Evolutionary conservation across 2,797 vertebrate species (phyloP).

Genomic region (Parotocinclus haroldoi): DNA sequence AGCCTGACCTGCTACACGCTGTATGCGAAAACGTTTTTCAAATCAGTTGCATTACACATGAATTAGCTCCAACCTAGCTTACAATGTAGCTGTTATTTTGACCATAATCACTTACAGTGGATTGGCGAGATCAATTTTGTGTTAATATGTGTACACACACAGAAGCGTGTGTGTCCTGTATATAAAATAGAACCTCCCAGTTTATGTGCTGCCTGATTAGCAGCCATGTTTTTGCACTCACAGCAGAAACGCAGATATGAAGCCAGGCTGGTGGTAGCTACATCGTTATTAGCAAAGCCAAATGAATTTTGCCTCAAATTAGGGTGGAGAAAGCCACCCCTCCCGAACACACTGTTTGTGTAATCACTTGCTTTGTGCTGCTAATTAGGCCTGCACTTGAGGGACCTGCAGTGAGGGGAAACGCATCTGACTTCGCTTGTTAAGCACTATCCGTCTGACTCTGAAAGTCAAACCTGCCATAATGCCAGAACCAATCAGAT

Average conservation of each 20-base stretch:
- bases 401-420: conserved; percentile 15
- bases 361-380: conserved; percentile 37
- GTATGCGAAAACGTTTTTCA: no score
- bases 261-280: neutral
- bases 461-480: neutral
- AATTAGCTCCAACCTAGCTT: no score
- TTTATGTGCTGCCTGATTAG: conserved; percentile 4
- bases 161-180: neutral
- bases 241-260: conserved; percentile 23
- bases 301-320: conserved; percentile 23
- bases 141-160: neutral
- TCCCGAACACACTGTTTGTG: conserved; percentile 25
- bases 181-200: neutral
- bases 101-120: no score
- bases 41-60: no score
- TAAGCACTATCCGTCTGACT: neutral
- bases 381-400: conserved; percentile 35
- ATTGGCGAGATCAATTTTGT: no score
- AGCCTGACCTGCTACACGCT: no score
- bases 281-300: conserved; percentile 21
- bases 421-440: conserved; percentile 21
- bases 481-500: neutral
- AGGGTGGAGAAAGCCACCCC: conserved; percentile 1
- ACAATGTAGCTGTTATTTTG: no score
- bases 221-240: neutral